Conservation (phyloP, 2,113 vertebrate species). For the Psilopsiagon aurifrons region DNA sequence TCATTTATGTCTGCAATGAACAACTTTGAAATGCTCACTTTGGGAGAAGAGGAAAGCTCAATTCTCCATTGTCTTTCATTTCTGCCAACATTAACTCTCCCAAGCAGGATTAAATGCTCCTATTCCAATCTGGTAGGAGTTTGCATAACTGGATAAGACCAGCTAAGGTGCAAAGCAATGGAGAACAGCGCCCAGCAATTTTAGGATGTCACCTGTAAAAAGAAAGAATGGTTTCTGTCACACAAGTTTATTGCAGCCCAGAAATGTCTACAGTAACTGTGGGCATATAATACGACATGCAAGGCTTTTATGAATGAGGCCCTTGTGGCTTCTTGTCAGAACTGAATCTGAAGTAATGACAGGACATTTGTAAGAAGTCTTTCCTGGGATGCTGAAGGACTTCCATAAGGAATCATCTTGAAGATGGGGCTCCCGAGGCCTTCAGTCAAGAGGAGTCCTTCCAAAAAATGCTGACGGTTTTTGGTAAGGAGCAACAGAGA, state of each 20-base stretch:
- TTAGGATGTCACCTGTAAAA: slow-evolving; percentile 50
- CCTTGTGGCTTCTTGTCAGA: slow-evolving; percentile 72
- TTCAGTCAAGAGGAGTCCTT: slow-evolving; percentile 50
- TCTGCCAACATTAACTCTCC: background rate
- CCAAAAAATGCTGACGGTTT: slow-evolving; percentile 55
- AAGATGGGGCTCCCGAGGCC: slow-evolving; percentile 56
- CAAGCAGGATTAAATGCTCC: slow-evolving; percentile 28
- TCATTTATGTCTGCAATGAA: background rate
- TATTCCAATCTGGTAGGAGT: background rate
- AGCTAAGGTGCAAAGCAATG: slow-evolving; percentile 1
- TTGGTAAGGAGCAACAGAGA: background rate
- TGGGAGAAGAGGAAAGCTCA: background rate
- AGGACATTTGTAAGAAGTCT: slow-evolving; percentile 61
- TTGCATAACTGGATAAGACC: background rate
- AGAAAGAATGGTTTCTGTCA: slow-evolving; percentile 59
- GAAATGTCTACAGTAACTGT: slow-evolving; percentile 57
- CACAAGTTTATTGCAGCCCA: slow-evolving; percentile 62
- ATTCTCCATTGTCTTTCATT: slow-evolving; percentile 31
- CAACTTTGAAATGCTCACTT: background rate
- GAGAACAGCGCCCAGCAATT: slow-evolving; percentile 16
- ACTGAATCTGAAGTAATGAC: slow-evolving; percentile 71
- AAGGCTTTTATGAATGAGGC: slow-evolving; percentile 65
- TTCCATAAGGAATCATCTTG: slow-evolving; percentile 43
- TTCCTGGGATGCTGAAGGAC: slow-evolving; percentile 60
- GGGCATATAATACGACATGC: slow-evolving; percentile 63